Evolutionary conservation across 2,797 vertebrate genomes (phyloP), one percentile per base, ranked within the genome.

Genomic region (Tenualosa thibaudeaui): DNA sequence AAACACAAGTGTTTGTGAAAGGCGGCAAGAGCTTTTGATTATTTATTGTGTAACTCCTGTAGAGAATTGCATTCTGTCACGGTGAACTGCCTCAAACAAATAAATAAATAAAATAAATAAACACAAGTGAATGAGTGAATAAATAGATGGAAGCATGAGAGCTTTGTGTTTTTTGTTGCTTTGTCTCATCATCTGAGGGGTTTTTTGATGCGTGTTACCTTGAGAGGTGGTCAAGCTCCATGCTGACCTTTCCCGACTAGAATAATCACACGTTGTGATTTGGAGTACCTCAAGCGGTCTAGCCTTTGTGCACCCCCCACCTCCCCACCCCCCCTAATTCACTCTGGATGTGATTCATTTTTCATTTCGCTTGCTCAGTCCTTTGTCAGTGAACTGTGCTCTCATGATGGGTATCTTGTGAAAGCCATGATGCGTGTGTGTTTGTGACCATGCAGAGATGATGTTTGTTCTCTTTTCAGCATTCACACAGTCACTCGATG

Each of bases 31-130:
- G 5, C 31, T 37, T 31, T 75, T 75, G 68, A 75, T 75, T 75
- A 75, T 75, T 75, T 75, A 75, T 75, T 75, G 68, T 75, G 68
- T 43, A 40, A 75, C 31, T 75, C 31, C 68, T 40, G 68, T 40
- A 40, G 68, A 37, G 68, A 75, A 75, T 75, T 75, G 68, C 68
- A 37, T 75, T 75, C 68, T 75, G 68, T 75, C 68, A 75, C 31
- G 68, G 68, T 40, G 37, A 75, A 31, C 68, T 75, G 68, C 31
- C 68, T 75, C 15, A 17, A 6, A 75, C 17, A 75, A 65, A 65
- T 31, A 65, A 65, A 65, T 65, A n/a, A 60, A n/a, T 60, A n/a
- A 60, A 56, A 53, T 53, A 53, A 13, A 15, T 13, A 53, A 13
- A 53, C 13, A 13, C 24, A 9, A 68, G 17, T 40, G 26, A 71